A percentile compares a stretch with the other conserved stretches of the same genome.
Conservation (phyloP, 2,113 vertebrate genomes). For the Anser brachyrhynchus region DNA sequence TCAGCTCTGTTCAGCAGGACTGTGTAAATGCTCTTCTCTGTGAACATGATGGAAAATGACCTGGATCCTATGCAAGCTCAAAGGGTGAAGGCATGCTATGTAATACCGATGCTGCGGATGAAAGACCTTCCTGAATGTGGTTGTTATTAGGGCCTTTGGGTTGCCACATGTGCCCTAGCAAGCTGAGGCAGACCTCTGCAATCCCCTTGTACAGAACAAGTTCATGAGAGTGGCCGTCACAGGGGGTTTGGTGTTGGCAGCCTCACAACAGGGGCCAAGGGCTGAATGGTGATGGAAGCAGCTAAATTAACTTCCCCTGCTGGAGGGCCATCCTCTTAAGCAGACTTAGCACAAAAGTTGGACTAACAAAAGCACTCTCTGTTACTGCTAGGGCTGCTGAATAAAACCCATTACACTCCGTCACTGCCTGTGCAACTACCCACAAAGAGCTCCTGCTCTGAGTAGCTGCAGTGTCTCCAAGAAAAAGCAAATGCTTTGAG, state of each 20-base stretch:
- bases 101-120: neutral
- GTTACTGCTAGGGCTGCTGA: neutral
- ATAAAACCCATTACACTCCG: neutral
- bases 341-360: neutral
- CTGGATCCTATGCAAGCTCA: neutral
- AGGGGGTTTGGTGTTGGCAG: constrained; percentile 43
- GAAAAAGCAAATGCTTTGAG: neutral
- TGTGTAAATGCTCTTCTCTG: neutral
- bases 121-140: neutral
- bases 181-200: neutral
- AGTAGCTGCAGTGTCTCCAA: neutral
- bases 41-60: neutral
- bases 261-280: neutral
- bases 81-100: neutral
- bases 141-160: neutral
- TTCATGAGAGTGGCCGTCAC: neutral
- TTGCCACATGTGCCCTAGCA: neutral
- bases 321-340: constrained; percentile 2
- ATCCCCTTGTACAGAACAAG: neutral
- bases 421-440: neutral
- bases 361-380: constrained; percentile 17
- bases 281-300: neutral
- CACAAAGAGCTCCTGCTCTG: neutral
- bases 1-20: neutral
- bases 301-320: constrained; percentile 26